A percentile compares a stretch with the other conserved stretches of the same genome.
Evolutionary conservation across 1,140 invertebrate genomes (phyloP).

Genomic region (Cotesia vestalis): DNA sequence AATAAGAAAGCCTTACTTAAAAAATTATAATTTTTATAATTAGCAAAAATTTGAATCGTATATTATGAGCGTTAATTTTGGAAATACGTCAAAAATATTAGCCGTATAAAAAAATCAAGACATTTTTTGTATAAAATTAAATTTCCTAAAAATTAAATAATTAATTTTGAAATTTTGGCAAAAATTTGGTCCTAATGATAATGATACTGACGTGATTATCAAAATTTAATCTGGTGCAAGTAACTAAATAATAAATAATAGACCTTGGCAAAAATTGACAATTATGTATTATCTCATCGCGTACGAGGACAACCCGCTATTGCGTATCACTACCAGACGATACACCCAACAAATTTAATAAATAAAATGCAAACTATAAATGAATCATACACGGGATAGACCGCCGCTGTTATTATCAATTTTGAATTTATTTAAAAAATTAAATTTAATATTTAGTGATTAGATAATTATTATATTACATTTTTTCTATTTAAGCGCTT

Average conservation of each 20-base stretch:
- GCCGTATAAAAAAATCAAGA: no score
- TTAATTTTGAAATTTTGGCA: not conserved
- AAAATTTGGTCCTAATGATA: not conserved
- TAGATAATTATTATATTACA: slow-evolving; percentile 14
- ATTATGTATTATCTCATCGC: slow-evolving; percentile 50
- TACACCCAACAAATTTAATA: no score
- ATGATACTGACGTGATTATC: slow-evolving; percentile 42
- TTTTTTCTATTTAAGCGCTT: no score
- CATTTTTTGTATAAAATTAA: no score
- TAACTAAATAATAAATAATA: slow-evolving; percentile 47
- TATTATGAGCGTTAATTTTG: no score
- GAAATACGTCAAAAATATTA: no score
- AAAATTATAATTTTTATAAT: no score
- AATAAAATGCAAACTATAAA: slow-evolving; percentile 18
- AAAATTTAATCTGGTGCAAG: slow-evolving; percentile 46
- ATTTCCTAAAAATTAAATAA: not conserved
- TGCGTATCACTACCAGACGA: slow-evolving; percentile 36
- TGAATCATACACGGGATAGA: not conserved
- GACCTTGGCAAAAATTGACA: slow-evolving; percentile 49
- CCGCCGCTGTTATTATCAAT: no score
- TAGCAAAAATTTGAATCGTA: no score
- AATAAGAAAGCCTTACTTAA: no score
- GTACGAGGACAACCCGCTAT: slow-evolving; percentile 50
- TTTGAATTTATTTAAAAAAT: slow-evolving; percentile 45
- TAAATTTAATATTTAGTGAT: slow-evolving; percentile 64